Evolutionary conservation across 2,797 vertebrate genomes (phyloP).

Genomic region (Threskiornis aethiopicus): DNA sequence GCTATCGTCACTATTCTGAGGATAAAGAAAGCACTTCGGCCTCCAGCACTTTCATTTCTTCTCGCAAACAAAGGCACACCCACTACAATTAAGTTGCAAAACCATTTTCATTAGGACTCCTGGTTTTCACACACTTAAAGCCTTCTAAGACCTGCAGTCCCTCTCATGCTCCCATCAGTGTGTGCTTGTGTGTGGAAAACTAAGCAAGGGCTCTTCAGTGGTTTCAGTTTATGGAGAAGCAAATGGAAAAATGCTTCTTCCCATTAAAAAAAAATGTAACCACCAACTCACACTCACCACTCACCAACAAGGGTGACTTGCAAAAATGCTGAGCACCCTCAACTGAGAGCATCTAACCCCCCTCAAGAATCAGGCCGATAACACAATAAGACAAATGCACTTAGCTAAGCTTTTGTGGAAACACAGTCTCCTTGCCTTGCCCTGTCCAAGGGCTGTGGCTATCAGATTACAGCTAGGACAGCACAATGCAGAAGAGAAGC

Average conservation of each 20-base stretch:
- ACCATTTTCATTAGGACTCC: slow-evolving; percentile 21
- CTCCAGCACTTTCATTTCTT: slow-evolving; percentile 46
- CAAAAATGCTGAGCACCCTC: slow-evolving; percentile 22
- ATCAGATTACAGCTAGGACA: neutral
- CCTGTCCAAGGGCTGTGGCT: neutral
- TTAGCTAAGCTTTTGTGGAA: slow-evolving; percentile 52
- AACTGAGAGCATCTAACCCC: neutral
- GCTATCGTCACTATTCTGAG: neutral
- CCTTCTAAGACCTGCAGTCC: neutral
- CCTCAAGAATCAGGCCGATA: neutral
- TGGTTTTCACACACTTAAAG: slow-evolving; percentile 19
- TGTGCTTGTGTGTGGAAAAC: neutral
- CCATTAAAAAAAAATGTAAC: neutral
- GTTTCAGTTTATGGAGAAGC: slow-evolving; percentile 3
- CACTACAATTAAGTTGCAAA: slow-evolving; percentile 48
- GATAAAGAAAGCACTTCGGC: slow-evolving; percentile 18
- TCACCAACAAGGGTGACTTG: neutral
- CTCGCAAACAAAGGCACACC: slow-evolving; percentile 47
- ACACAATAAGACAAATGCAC: slow-evolving; percentile 18
- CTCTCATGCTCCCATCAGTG: neutral
- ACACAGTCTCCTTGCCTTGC: neutral
- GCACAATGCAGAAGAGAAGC: neutral
- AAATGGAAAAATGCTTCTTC: neutral
- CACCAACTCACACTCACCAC: too few species aligned
- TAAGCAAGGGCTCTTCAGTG: neutral